These are phyloP conservation scores for Drosophila buzzatii DNA, from an alignment of 2,888 invertebrate genomes.

Conservation along the genomic window DNA sequence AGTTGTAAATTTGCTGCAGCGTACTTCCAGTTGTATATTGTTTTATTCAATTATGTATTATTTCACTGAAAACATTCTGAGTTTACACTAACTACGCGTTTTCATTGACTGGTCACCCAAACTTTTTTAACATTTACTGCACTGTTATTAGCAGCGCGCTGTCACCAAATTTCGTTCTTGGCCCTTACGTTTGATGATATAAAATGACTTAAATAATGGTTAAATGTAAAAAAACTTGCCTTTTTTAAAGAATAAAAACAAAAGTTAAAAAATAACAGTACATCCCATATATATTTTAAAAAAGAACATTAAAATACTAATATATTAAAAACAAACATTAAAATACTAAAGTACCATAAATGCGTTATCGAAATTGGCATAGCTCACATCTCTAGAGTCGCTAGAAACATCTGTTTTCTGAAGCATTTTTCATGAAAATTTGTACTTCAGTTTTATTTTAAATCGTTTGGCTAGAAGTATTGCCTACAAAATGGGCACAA, in stretches of 20 bases:
- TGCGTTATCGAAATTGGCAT: neutral
- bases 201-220: neutral
- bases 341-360: neutral
- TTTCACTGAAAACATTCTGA: constrained; percentile 34
- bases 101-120: constrained; percentile 25
- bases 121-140: constrained; percentile 1
- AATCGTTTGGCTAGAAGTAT: neutral
- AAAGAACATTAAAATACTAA: too few relatives aligned
- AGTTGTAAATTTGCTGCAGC: constrained; percentile 46
- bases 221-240: neutral
- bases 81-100: constrained; percentile 26
- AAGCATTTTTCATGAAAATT: constrained; percentile 35
- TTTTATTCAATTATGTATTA: constrained; percentile 70
- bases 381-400: constrained; percentile 1
- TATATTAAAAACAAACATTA: neutral
- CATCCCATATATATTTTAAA: neutral
- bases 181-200: neutral
- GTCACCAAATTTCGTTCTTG: neutral
- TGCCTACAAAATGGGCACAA: constrained; percentile 79
- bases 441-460: constrained; percentile 1
- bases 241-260: neutral
- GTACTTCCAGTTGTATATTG: constrained; percentile 31
- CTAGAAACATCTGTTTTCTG: constrained; percentile 45
- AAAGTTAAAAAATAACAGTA: too few relatives aligned
- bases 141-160: constrained; percentile 17